phyloP scores from a whole-genome alignment of 2,888 invertebrate species.

The Mimachlamys varia region DNA sequence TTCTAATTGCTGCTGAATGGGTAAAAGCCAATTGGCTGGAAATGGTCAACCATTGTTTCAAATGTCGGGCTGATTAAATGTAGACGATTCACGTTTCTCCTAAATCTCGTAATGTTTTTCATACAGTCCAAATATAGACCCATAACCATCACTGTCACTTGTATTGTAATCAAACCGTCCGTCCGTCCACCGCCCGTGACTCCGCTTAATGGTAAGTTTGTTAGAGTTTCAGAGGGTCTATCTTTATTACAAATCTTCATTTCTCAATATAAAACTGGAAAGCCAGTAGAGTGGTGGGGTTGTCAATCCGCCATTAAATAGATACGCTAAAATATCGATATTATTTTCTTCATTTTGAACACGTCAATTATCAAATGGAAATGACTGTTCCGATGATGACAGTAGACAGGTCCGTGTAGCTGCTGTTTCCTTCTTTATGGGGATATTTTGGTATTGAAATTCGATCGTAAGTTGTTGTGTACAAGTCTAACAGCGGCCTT shows the following conservation, averaged over 20 bases:
- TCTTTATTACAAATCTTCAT: conserved; percentile 17
- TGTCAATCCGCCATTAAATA: conserved; percentile 14
- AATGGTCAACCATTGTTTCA: not conserved
- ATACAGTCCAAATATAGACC: not conserved
- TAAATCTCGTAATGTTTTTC: not conserved
- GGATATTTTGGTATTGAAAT: not conserved
- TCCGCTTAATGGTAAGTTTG: not conserved
- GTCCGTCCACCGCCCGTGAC: not conserved
- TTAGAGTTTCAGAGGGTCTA: not conserved
- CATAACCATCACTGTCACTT: not conserved
- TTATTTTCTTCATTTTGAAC: conserved; percentile 13
- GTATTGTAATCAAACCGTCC: not conserved
- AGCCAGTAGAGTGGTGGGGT: not conserved
- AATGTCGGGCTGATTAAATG: not conserved
- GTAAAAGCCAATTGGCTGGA: not conserved
- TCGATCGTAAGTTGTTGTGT: not conserved
- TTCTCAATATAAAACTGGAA: not conserved
- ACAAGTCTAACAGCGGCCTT: not conserved
- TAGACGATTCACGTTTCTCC: not conserved
- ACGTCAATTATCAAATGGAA: conserved; percentile 20
- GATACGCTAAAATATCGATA: conserved; percentile 13
- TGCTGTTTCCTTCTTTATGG: not conserved
- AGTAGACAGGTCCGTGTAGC: not conserved
- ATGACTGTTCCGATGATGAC: not conserved
- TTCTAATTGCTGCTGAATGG: not conserved